Evolutionary conservation across 2,113 vertebrate species (phyloP), one percentile per base, ranked within the genome.

Genomic region (Panthera leo): DNA sequence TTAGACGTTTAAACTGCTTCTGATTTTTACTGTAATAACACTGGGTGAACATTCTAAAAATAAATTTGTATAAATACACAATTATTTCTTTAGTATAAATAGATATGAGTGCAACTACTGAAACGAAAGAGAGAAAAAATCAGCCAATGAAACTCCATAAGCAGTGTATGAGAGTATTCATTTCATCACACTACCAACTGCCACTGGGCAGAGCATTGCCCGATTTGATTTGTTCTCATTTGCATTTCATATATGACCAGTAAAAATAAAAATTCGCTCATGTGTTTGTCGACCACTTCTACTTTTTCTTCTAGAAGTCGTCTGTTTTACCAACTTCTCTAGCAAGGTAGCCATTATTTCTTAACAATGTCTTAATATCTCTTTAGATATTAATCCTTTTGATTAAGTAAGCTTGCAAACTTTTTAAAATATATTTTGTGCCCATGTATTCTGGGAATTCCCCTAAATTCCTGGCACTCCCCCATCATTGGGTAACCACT

Each of bases 401-500:
- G 25, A 21, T 79, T 92, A 94, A 97, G 70, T 71, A 67, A 84
- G 23, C 45, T 45, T 78, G 18, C 12, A 53, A 73, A 19, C 73
- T 95, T 85, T 82, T 76, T 55, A 58, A 84, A 36, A 34, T 78
- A 14, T 31, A 21, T 48, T 79, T 48, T 83, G 36, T 68, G 36
- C 13, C 48, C 3, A 25, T 53, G 45, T 93, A 67, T 82, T 95
- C 75, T 90, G 85, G 82, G 85, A 92, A 95, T 71, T 83, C 63
- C 94, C 96, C 96, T 76, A 21, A 7, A 85, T 89, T 93, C 68
- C 92, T 70, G 79, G 36, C 27, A 93, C 87, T 85, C 55, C 67
- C 85, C 65, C 45, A 21, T 55, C 79, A 61, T 11, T 67, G 31
- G 93, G 78, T 91, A 95, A 94, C 68, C 71, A 42, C 73, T 34